Evolutionary conservation across 2,797 vertebrate genomes (phyloP), one percentile per base, ranked within the genome.

Genomic region (Pelobates cultripes): DNA sequence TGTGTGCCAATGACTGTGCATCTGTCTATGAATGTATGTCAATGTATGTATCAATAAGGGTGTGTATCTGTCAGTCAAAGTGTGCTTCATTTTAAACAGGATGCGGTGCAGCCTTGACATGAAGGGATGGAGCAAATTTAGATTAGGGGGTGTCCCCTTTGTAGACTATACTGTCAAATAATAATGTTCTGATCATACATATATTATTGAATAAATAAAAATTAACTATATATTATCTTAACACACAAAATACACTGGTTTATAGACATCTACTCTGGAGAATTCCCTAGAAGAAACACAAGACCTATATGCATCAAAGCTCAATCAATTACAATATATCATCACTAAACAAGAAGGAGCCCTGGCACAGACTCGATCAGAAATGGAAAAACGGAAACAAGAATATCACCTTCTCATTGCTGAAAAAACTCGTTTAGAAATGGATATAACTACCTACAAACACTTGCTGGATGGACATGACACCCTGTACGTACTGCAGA

Each of bases 391-490:
- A 14, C 43, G 93, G 87, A 60, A 91, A 3, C 88, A 92, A 0
- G 93, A 95, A 43, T 95, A 95, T 87, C 80, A 90, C 85, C 83
- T 87, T 43, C 90, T 96, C 10, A 87, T 94, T 86, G 93, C 94
- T 45, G 90, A 95, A 82, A 95, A 95, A 89, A 90, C 90, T 70
- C 77, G 91, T 2, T 91, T 96, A 83, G 95, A 96, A 88, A 51
- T 88, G 4, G 95, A 96, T 91, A 96, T 96, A 3, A 79, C 87
- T 0, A 92, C 43, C 10, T 81, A 61, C 73, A 63, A 81, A 43
- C 43, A 42, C 7, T 66, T 81, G 43, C 1, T 80, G 43, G 64
- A 75, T 45, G 72, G 43, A 43, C 2, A 67, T 69, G 44, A 44
- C 17, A 57, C 45, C n/a, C 10, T 44, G 78, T 74, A 68, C 12